These are phyloP conservation scores for Leptocoma aspasia DNA, from an alignment of 2,113 vertebrate genomes.

Conservation along the genomic window DNA sequence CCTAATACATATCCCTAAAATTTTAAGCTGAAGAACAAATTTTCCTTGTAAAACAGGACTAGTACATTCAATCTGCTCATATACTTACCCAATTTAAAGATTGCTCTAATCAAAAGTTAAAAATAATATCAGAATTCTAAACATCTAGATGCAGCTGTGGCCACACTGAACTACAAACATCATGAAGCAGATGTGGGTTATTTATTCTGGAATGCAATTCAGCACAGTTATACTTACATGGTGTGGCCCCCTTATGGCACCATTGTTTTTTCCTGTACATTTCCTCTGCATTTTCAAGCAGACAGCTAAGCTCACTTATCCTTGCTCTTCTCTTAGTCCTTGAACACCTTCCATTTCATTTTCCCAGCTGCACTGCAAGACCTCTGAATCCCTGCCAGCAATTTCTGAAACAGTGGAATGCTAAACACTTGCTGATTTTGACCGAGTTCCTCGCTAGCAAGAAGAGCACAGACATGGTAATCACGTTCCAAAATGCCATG, in stretches of 20 bases:
- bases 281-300: not conserved
- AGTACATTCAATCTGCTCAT: not conserved
- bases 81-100: not conserved
- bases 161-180: not conserved
- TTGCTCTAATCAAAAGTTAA: not conserved
- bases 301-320: not conserved
- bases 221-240: not conserved
- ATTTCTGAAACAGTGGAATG: not conserved
- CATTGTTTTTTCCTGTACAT: not conserved
- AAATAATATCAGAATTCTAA: not conserved
- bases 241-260: not conserved
- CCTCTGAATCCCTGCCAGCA: constrained; percentile 4
- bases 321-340: not conserved
- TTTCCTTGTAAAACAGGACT: not conserved
- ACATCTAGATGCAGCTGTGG: not conserved
- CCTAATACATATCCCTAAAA: not conserved
- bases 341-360: not conserved
- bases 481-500: not conserved
- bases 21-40: not conserved
- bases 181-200: not conserved
- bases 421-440: not conserved
- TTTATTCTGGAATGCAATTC: not conserved
- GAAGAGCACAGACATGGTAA: not conserved
- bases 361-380: not conserved
- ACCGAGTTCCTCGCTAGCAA: not conserved